Evolutionary conservation across 2,888 invertebrate genomes (phyloP).

Genomic region (Temnothorax unifasciatus): DNA sequence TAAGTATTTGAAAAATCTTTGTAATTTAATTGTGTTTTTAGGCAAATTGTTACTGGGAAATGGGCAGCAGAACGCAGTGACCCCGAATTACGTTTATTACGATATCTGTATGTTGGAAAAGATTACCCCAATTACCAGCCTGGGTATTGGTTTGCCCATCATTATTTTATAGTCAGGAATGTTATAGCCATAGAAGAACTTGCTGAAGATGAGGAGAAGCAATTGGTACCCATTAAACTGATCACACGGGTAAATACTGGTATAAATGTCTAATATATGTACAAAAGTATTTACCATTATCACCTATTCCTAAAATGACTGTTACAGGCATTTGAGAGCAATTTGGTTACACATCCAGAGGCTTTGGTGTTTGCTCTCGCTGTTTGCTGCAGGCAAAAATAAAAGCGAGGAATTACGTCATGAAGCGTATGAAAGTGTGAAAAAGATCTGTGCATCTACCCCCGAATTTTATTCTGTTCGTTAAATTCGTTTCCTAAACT

Average conservation of each 20-base stretch:
- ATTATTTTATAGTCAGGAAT: constrained; percentile 87
- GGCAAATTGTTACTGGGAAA: constrained; percentile 56
- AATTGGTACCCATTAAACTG: constrained; percentile 77
- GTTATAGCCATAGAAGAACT: constrained; percentile 85
- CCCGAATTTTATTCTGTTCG: constrained; percentile 90
- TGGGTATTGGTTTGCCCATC: constrained; percentile 87
- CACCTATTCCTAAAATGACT: neutral
- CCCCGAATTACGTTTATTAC: constrained; percentile 65
- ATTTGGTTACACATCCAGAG: constrained; percentile 87
- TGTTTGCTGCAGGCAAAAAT: constrained; percentile 87
- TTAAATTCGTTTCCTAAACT: constrained; percentile 88
- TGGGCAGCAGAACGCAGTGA: constrained; percentile 61
- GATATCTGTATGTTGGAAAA: constrained; percentile 71
- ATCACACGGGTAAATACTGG: constrained; percentile 79
- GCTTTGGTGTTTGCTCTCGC: constrained; percentile 90
- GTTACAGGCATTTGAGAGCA: constrained; percentile 87
- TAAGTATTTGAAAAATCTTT: neutral
- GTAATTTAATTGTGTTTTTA: constrained; percentile 28
- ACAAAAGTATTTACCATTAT: neutral
- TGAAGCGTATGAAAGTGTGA: constrained; percentile 87
- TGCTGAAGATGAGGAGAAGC: constrained; percentile 75
- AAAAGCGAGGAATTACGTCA: constrained; percentile 86
- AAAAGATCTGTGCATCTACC: constrained; percentile 88
- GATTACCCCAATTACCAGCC: constrained; percentile 87
- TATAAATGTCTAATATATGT: neutral